Conservation (phyloP, 2,888 invertebrate species). For the Eilema sororculum region DNA sequence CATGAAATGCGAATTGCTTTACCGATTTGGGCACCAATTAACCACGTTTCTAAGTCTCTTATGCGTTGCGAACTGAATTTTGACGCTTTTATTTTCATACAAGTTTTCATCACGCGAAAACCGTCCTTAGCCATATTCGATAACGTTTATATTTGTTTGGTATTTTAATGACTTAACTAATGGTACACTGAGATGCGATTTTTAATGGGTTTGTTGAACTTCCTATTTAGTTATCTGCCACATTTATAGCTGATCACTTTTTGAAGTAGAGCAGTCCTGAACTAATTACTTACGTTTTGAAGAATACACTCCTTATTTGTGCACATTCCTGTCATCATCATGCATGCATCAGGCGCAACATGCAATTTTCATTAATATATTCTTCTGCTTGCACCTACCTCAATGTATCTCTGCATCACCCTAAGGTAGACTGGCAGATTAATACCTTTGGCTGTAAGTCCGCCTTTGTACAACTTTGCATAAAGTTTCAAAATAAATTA, state of each 20-base stretch:
- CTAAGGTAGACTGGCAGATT: too few species aligned
- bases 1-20: constrained; percentile 51
- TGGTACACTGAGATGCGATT: constrained; percentile 54
- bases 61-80: constrained; percentile 57
- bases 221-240: constrained; percentile 56
- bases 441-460: too few species aligned
- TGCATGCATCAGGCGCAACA: too few species aligned
- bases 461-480: too few species aligned
- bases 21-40: constrained; percentile 54
- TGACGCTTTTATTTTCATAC: constrained; percentile 50
- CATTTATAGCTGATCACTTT: constrained; percentile 38
- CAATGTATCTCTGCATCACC: too few species aligned
- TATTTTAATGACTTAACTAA: constrained; percentile 25
- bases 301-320: not conserved
- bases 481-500: too few species aligned
- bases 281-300: constrained; percentile 3
- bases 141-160: constrained; percentile 36
- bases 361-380: too few species aligned
- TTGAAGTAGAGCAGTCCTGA: constrained; percentile 21
- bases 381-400: too few species aligned
- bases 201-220: constrained; percentile 72
- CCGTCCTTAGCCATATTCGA: constrained; percentile 33
- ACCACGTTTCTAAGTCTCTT: constrained; percentile 50
- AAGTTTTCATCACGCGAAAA: constrained; percentile 27
- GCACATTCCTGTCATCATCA: too few species aligned